phyloP scores from a whole-genome alignment of 2,113 vertebrate genomes.

The Odobenus rosmarus region DNA sequence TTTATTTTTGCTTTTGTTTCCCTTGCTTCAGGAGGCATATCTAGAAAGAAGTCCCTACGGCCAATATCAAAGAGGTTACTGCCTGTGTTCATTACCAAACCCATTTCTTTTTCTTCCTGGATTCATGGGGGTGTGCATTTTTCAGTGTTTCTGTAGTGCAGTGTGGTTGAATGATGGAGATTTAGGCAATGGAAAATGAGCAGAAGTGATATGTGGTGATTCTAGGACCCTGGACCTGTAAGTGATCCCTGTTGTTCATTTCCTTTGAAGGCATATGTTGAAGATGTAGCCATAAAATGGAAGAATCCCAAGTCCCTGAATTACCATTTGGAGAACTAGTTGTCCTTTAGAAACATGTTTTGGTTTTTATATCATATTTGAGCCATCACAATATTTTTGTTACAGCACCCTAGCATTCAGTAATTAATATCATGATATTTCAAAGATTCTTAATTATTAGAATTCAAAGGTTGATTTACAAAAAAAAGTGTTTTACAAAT shows the following conservation, averaged over 20 bases:
- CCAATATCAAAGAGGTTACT: not conserved
- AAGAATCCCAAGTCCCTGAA: not conserved
- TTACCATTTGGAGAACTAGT: not conserved
- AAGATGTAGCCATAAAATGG: not conserved
- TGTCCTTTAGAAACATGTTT: not conserved
- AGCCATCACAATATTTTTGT: not conserved
- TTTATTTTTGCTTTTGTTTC: not conserved
- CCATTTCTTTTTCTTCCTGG: not conserved
- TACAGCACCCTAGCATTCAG: not conserved
- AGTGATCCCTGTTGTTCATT: not conserved
- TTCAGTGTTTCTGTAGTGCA: not conserved
- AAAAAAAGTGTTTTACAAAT: not conserved
- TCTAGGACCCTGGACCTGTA: too few species aligned
- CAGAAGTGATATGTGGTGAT: too few species aligned
- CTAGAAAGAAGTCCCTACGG: not conserved
- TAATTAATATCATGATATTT: not conserved
- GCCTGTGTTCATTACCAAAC: not conserved
- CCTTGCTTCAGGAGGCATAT: not conserved
- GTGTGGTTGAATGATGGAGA: not conserved
- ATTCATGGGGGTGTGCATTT: not conserved
- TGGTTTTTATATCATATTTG: not conserved
- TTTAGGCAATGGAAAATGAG: not conserved
- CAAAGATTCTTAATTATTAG: not conserved
- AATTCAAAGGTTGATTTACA: not conserved
- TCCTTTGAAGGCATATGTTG: not conserved